Base-by-base conservation (phyloP, 2,888 invertebrate genomes). In the Heterodera filipjevi region DNA sequence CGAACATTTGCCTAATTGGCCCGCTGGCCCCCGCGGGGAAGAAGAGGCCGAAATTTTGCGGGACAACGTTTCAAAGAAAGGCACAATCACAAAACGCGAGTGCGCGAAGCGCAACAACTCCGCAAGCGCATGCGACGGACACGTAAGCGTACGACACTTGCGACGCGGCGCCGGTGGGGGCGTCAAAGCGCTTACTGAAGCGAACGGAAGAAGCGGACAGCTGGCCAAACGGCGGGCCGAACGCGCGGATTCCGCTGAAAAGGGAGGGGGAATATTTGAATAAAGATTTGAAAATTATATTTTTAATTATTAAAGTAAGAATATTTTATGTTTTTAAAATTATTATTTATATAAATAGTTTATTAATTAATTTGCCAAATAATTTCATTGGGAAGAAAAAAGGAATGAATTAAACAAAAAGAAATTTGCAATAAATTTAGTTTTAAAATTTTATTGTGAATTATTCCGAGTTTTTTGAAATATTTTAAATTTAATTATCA, bases 181-280 rank as follows among this genome's bases (percentile, higher is more conserved):
- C 59, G 74, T 35, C 39, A n/a, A 59, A 33, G 30, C 32, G 32
- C 44, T 53, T 75, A 75, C 75, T 3, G 75, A 32, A 22, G 44
- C 39, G 39, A 30, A 33, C 64, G n/a, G 32, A 12, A 80, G 46
- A n/a, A 59, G 46, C n/a, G 86, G 85, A 76, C 85, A 84, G 71
- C 84, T 85, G 59, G 72, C 77, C 64, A 84, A 46, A 16, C 86
- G 81, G 53, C 85, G 82, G 27, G 84, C 82, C 39, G 71, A 39
- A 22, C 82, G 84, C n/a, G 84, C 83, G 33, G 76, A 77, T 22
- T 77, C 79, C 1, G 85, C 85, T 85, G 77, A 77, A 85, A 79
- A 32, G 30, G 35, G 32, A 46, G n/a, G n/a, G n/a, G n/a, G n/a
- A n/a, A n/a, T n/a, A n/a, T n/a, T n/a, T n/a, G n/a, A n/a, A n/a